phyloP scores from a whole-genome alignment of 1,140 invertebrate genomes.

The Heliconius eleuchia region DNA sequence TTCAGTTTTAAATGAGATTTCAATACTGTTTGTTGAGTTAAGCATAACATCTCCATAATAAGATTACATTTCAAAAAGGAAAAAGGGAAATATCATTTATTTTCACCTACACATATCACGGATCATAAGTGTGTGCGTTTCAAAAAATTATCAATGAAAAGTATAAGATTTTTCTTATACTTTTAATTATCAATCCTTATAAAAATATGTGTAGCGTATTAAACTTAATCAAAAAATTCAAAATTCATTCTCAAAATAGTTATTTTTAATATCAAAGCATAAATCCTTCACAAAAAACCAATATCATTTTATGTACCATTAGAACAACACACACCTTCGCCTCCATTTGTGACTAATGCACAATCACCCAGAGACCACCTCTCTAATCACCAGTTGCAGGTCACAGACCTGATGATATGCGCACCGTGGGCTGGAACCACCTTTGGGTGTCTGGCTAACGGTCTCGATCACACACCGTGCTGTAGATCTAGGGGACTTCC shows the following conservation, averaged over 20 bases:
- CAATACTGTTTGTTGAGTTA: not conserved
- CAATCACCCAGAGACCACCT: slow-evolving; percentile 48
- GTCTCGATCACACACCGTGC: slow-evolving; percentile 90
- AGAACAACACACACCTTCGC: not conserved
- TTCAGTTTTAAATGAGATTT: too few relatives aligned
- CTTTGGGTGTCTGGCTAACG: slow-evolving; percentile 90
- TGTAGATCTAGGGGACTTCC: slow-evolving; percentile 88
- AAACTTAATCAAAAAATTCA: too few relatives aligned
- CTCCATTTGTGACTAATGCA: slow-evolving; percentile 69
- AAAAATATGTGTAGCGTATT: too few relatives aligned
- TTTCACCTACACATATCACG: too few relatives aligned
- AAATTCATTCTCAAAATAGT: too few relatives aligned
- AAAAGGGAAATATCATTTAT: too few relatives aligned
- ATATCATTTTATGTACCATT: not conserved
- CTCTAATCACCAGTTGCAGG: slow-evolving; percentile 73
- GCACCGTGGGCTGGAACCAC: slow-evolving; percentile 90
- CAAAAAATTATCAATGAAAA: too few relatives aligned
- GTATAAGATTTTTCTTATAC: too few relatives aligned
- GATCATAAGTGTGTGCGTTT: too few relatives aligned
- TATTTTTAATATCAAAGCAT: too few relatives aligned
- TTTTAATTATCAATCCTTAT: too few relatives aligned
- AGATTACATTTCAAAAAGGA: too few relatives aligned
- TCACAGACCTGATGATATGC: slow-evolving; percentile 91
- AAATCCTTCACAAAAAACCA: not conserved
- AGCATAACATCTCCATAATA: not conserved